Evolutionary conservation across 2,797 vertebrate species (phyloP), one percentile per base, ranked within the genome.

Genomic region (Austrolebias charrua): DNA sequence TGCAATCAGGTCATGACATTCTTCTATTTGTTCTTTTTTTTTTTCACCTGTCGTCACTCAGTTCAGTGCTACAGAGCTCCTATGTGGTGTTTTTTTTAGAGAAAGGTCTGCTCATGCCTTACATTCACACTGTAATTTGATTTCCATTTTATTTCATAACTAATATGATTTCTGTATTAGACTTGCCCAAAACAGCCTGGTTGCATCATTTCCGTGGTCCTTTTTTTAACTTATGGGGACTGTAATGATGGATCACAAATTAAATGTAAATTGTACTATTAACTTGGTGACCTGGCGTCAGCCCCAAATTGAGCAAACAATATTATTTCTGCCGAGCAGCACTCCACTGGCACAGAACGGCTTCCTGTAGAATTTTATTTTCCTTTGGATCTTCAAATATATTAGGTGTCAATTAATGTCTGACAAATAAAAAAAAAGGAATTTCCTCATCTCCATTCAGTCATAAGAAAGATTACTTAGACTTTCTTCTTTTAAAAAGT

Each of bases 1-100:
- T 51, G 62, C 66, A 73, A 75, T 69, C 56, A 63, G 74, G 76
- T 66, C 78, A 62, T 60, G 66, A 64, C 66, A 65, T 60, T 56
- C 12, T 28, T 44, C 55, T 57, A 31, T 83, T 64, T 66, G 58
- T 72, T 52, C 63, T 24, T 24, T 24, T 24, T 69, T 45, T 73
- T 66, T 58, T 63, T 50, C 50, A 16, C 55, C 55, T 78, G 24
- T 69, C 49, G 64, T 62, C 40, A 7, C 55, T 71, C 51, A 63
- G 51, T 65, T 61, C 6, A 18, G 47, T 18, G 5, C 53, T 46
- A 35, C 63, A 51, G 49, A 35, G 48, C 45, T 15, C 44, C 59
- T 5, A 4, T 40, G 33, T 33, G 6, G 31, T 12, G 1, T 71
- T 2, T 29, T 44, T 59, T 31, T 43, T 53, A 46, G 43, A 58